Conservation (phyloP, 2,113 vertebrate species). For the Syrrhaptes paradoxus region DNA sequence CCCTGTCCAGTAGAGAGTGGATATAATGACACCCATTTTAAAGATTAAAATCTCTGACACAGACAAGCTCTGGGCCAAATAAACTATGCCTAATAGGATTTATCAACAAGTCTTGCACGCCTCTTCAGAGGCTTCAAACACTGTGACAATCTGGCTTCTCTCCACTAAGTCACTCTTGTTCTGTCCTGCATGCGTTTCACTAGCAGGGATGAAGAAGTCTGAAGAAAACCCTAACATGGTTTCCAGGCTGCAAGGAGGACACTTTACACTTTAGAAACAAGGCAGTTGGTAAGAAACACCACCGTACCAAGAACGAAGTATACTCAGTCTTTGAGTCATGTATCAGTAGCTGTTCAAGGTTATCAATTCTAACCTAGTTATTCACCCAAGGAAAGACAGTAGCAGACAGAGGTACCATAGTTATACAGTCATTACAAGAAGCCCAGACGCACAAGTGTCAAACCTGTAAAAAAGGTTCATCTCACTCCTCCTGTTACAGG, state of each 20-base stretch:
- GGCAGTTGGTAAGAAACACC: neutral
- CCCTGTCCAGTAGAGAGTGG: neutral
- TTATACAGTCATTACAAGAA: neutral
- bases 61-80: conserved; percentile 2
- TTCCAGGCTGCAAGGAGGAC: neutral
- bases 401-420: neutral
- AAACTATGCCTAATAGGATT: conserved; percentile 36
- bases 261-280: neutral
- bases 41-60: conserved; percentile 25
- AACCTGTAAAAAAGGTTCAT: neutral
- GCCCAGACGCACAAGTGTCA: neutral
- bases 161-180: neutral
- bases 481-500: neutral
- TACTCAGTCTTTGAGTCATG: neutral
- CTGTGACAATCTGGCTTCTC: neutral
- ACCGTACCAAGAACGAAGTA: neutral
- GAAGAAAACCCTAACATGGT: neutral
- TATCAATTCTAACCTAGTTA: neutral
- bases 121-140: neutral
- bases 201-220: accelerated
- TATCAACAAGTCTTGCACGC: neutral
- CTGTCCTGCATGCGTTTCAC: neutral
- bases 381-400: neutral
- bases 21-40: neutral
- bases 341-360: neutral